Evolutionary conservation across 2,797 vertebrate species (phyloP).

Genomic region (Menidia menidia): DNA sequence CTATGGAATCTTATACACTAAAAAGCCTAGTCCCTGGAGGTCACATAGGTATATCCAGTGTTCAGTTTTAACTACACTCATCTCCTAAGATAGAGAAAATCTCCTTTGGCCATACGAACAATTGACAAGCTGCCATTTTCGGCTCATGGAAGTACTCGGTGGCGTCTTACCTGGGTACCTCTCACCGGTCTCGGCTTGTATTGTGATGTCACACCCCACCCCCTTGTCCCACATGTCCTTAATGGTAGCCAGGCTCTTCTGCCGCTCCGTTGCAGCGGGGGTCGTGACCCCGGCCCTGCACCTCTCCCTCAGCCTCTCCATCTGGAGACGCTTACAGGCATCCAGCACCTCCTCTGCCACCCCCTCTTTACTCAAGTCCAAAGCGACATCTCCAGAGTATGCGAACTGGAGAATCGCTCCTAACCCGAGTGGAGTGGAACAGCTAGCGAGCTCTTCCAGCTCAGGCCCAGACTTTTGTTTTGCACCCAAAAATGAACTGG

Average conservation of each 20-base stretch:
- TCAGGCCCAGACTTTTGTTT: neutral
- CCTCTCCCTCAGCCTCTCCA: constrained; percentile 19
- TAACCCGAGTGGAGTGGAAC: constrained; percentile 26
- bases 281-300: neutral
- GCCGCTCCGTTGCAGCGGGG: constrained; percentile 16
- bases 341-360: constrained; percentile 17
- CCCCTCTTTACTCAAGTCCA: constrained; percentile 12
- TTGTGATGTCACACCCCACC: constrained; percentile 30
- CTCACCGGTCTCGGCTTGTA: constrained; percentile 41
- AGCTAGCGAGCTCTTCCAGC: neutral
- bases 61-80: too few species aligned
- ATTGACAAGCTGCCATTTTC: too few species aligned
- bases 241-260: constrained; percentile 23
- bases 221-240: constrained; percentile 33
- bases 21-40: too few species aligned
- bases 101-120: too few species aligned
- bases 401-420: constrained; percentile 31
- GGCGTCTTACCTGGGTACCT: constrained; percentile 29
- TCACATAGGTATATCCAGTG: too few species aligned
- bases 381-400: constrained; percentile 13
- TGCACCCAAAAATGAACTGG: constrained; percentile 3
- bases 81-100: too few species aligned
- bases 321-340: constrained; percentile 15
- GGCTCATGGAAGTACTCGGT: neutral
- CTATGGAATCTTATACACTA: too few species aligned